Conservation (phyloP, 1,140 invertebrate genomes). For the Trichogramma pretiosum region DNA sequence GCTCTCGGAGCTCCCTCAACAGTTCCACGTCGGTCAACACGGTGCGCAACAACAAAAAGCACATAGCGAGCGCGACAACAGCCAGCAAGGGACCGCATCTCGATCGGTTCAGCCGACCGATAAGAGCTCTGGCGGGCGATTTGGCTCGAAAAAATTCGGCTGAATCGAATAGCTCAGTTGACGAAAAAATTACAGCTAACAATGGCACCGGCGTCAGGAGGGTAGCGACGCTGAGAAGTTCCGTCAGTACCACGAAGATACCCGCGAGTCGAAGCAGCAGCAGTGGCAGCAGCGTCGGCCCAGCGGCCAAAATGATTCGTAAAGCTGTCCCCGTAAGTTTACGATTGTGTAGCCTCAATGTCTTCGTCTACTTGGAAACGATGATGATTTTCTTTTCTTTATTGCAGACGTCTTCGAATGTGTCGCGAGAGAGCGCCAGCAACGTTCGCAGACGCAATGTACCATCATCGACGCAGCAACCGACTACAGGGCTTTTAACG, state of each 20-base stretch:
- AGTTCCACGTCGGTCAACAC: constrained; percentile 72
- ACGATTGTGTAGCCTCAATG: not conserved
- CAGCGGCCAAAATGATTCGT: constrained; percentile 31
- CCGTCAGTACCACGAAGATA: constrained; percentile 40
- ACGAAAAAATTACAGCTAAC: constrained; percentile 41
- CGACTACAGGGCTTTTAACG: too few species aligned
- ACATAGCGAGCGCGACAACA: constrained; percentile 48
- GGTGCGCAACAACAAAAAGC: constrained; percentile 61
- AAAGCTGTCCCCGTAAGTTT: constrained; percentile 31
- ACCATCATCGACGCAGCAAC: too few species aligned
- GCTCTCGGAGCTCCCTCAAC: constrained; percentile 72
- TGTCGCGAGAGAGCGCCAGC: not conserved
- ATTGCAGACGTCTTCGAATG: not conserved
- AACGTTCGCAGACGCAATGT: constrained; percentile 4
- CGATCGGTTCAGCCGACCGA: constrained; percentile 38
- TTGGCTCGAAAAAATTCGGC: constrained; percentile 30
- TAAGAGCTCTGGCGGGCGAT: constrained; percentile 38
- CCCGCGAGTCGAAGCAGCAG: constrained; percentile 63
- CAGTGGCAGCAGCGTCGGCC: constrained; percentile 59
- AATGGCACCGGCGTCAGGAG: too few species aligned
- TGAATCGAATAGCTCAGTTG: constrained; percentile 9
- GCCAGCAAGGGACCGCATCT: constrained; percentile 30
- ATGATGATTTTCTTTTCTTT: not conserved
- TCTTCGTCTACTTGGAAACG: not conserved
- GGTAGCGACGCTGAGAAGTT: constrained; percentile 21